Evolutionary conservation across 2,888 invertebrate genomes (phyloP), one percentile per base, ranked within the genome.

Genomic region (Drosophila ezoana): DNA sequence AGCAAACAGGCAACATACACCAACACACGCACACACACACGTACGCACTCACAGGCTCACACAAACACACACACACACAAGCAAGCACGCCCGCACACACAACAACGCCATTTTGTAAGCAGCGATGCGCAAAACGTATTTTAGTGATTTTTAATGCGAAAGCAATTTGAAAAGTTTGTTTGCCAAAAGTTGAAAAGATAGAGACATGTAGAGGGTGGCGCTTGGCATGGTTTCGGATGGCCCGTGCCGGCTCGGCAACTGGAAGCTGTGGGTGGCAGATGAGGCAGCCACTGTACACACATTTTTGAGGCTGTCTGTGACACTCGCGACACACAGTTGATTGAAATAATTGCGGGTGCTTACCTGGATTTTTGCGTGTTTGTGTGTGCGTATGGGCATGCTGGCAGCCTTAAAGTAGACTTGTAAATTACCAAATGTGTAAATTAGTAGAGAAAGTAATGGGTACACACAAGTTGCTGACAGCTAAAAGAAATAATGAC

Each of bases 71-170:
- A 57, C 63, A 65, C 35, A 38, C 61, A 53, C 52, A 49, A 13
- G 28, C 52, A 4, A 4, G 13, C 38, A 14, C 8, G 11, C 3
- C 8, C 3, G 8, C 23, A 8, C 2, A 28, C 10, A 35, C 54
- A 54, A 61, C 40, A 68, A 51, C 56, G 40, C 61, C 54, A 71
- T 63, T 77, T 72, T 65, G 62, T 53, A 61, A 56, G 85, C 82
- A 73, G 65, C 72, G 65, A 72, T 70, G 78, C 67, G 76, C 48
- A 78, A 87, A 86, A 79, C 77, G 80, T 76, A 84, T 86, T 84
- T 86, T 82, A 86, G 81, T 84, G 88, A 81, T 86, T 86, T 88
- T 88, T 88, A 86, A 87, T 86, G 87, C 73, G 79, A 83, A 85
- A 89, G 85, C 85, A 81, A 89, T 88, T 83, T 77, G 71, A 76